These are phyloP conservation scores for Zoanthus sociatus DNA, from an alignment of 92 coral and sea anemone species.

Conservation along the genomic window DNA sequence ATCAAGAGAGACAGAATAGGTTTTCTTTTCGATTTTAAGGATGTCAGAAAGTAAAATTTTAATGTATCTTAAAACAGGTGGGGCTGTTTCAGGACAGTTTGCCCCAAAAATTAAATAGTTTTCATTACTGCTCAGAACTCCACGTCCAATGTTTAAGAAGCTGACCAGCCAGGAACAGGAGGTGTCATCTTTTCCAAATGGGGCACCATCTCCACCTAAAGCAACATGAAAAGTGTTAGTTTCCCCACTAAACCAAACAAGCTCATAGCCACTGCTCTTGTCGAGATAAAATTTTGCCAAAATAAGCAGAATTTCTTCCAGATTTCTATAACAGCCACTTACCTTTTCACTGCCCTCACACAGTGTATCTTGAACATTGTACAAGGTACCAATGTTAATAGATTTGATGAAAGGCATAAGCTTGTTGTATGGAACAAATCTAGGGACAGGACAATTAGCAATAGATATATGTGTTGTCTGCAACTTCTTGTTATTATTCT, in stretches of 20 bases:
- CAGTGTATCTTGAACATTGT: not conserved
- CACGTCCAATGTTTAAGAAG: not conserved
- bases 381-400: not conserved
- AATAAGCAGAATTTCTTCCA: not conserved
- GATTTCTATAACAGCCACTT: not conserved
- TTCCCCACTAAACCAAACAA: not conserved
- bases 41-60: slow-evolving; percentile 15
- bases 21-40: slow-evolving; percentile 11
- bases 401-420: not conserved
- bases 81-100: not conserved
- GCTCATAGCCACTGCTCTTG: not conserved
- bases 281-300: not conserved
- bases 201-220: not conserved
- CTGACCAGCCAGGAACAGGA: not conserved
- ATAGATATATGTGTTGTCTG: not conserved
- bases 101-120: not conserved
- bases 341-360: not conserved
- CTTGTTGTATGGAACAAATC: slow-evolving; percentile 4
- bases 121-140: not conserved
- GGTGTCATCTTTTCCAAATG: not conserved
- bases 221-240: not conserved
- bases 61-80: not conserved
- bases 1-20: slow-evolving; percentile 17
- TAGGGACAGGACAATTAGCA: not conserved
- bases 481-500: not conserved